Conservation (phyloP, 2,113 vertebrate genomes). For the Empidonax alnorum region DNA sequence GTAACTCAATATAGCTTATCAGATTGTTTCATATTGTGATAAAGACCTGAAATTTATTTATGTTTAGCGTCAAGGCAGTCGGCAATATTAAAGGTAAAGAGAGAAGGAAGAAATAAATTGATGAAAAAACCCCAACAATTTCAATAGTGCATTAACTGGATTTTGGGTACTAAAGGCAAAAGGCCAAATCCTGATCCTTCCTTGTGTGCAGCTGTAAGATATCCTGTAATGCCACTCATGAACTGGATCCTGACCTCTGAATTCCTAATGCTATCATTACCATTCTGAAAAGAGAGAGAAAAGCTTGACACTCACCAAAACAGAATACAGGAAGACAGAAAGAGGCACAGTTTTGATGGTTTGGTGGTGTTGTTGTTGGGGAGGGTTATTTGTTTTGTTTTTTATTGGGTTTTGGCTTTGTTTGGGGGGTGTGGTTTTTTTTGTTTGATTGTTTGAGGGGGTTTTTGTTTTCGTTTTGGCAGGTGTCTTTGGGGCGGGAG, state of each 20-base stretch:
- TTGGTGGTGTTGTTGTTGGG: too few species aligned
- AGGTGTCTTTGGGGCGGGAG: not conserved
- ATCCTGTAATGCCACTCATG: not conserved
- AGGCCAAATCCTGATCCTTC: not conserved
- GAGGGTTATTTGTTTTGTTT: not conserved
- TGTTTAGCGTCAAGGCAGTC: not conserved
- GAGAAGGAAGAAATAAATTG: not conserved
- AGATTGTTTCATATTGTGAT: not conserved
- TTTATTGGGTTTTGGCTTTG: too few species aligned
- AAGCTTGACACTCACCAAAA: not conserved
- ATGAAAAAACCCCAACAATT: rapidly evolving
- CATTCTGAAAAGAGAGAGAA: not conserved
- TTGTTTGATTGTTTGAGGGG: not conserved
- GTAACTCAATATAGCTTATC: not conserved
- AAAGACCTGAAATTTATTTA: not conserved
- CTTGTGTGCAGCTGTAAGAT: not conserved
- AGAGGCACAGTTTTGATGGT: not conserved
- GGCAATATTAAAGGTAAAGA: not conserved
- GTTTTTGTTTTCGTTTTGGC: too few species aligned
- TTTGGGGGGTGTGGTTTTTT: not conserved
- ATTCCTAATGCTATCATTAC: not conserved
- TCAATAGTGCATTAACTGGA: not conserved
- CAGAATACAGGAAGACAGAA: not conserved
- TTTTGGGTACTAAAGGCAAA: not conserved
- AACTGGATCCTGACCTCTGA: not conserved